These are phyloP conservation scores for Galemys pyrenaicus DNA, from an alignment of 2,113 vertebrate genomes.

Conservation along the genomic window DNA sequence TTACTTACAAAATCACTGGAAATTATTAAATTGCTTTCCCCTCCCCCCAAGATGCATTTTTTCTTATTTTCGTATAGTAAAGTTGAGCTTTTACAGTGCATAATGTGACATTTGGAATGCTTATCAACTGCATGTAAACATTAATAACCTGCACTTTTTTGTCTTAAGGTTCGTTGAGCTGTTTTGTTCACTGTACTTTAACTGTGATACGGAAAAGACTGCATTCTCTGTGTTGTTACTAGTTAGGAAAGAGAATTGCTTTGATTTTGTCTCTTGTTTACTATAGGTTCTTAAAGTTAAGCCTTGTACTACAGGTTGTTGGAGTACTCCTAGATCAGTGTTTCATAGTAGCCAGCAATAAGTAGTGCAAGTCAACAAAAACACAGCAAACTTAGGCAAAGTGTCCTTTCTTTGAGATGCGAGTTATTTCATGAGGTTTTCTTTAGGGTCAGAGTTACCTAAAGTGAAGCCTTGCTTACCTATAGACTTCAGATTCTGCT, in stretches of 20 bases:
- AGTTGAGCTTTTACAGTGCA: slow-evolving; percentile 87
- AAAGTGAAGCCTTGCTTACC: slow-evolving; percentile 77
- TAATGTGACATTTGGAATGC: slow-evolving; percentile 87
- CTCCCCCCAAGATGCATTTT: slow-evolving; percentile 85
- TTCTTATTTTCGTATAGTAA: slow-evolving; percentile 86
- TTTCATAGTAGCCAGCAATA: slow-evolving; percentile 80
- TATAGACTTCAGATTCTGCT: slow-evolving; percentile 80
- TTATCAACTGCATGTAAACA: slow-evolving; percentile 86
- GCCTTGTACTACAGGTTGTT: slow-evolving; percentile 82
- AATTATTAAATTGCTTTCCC: slow-evolving; percentile 87
- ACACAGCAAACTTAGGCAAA: slow-evolving; percentile 81
- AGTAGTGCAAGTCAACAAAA: slow-evolving; percentile 81
- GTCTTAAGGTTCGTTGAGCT: slow-evolving; percentile 84
- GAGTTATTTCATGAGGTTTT: slow-evolving; percentile 75
- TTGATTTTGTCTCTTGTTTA: slow-evolving; percentile 87
- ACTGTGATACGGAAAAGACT: slow-evolving; percentile 86
- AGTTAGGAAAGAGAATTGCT: slow-evolving; percentile 86
- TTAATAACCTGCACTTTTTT: slow-evolving; percentile 86
- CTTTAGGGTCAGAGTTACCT: slow-evolving; percentile 73
- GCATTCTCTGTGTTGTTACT: slow-evolving; percentile 86
- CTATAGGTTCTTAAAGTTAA: slow-evolving; percentile 82
- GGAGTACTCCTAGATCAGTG: slow-evolving; percentile 78
- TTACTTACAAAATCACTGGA: slow-evolving; percentile 90
- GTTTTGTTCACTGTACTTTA: slow-evolving; percentile 86
- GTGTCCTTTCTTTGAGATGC: slow-evolving; percentile 74